Evolutionary conservation across 2,113 vertebrate genomes (phyloP), one percentile per base, ranked within the genome.

Genomic region (Rhombomys opimus): DNA sequence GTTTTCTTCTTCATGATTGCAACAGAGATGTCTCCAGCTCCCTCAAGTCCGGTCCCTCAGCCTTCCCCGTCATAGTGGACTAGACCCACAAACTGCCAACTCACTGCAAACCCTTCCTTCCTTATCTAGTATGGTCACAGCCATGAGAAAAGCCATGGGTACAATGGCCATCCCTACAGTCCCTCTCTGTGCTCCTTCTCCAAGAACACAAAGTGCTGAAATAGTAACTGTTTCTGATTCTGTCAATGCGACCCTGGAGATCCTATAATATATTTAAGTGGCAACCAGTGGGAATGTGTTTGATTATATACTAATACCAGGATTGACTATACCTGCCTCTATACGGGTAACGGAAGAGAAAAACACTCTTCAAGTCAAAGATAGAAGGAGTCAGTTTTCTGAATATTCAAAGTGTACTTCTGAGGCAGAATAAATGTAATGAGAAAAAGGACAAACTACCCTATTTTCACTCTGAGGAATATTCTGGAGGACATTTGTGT

Each of bases 221-320:
- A 91, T 4, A 81, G n/a, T 25, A 68, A 77, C 17, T 17, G 77
- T 22, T 3, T 20, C 0, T 15, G 6, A n/a, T 84, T 72, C 52
- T 25, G 35, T 89, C 92, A 78, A 52, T 87, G 72, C 86, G 41
- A 82, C 54, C 20, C n/a, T 77, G 27, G 59, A 92, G 80, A 91
- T 91, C 52, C 41, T 91, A 65, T 59, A 32, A 85, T 95, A 89
- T 63, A 93, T 59, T 57, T 86, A 77, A 89, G 23, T 35, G 30
- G 30, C 50, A 35, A 87, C n/a, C 12, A 41, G 3, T 1, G 22
- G 22, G 67, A 50, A 5, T 76, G 15, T 25, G 86, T 86, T 11
- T 93, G 50, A 80, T 91, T 68, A 38, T 52, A 93, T 75, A 65
- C 27, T 22, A 80, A 88, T 75, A 27, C 38, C 57, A 73, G 27